Percentiles rank a stretch among this genome's conserved stretches.
phyloP scores from a whole-genome alignment of 2,888 invertebrate species.

The Caenorhabditis afra region DNA sequence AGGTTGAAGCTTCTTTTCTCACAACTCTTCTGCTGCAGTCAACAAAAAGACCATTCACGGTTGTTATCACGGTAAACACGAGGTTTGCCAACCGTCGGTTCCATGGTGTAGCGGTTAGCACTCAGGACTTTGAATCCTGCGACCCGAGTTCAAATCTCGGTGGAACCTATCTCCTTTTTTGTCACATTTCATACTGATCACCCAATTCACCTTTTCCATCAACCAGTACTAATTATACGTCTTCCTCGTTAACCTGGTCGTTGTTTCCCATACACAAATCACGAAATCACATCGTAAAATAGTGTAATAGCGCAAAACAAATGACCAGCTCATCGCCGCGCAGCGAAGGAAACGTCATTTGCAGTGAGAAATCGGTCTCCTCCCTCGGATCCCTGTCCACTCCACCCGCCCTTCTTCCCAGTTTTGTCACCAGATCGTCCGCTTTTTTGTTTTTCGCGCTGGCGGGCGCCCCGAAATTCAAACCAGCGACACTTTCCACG shows the following conservation, averaged over 20 bases:
- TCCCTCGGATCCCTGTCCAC: neutral
- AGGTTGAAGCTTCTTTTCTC: slow-evolving; percentile 27
- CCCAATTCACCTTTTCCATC: slow-evolving; percentile 34
- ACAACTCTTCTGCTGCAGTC: too few relatives aligned
- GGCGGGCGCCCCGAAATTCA: slow-evolving; percentile 45
- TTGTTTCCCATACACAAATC: slow-evolving; percentile 50
- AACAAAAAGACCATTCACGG: too few relatives aligned
- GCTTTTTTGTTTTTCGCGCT: slow-evolving; percentile 20
- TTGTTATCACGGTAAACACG: too few relatives aligned
- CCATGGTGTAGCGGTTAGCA: slow-evolving; percentile 74
- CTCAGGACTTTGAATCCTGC: slow-evolving; percentile 72
- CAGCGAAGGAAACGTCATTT: slow-evolving; percentile 48
- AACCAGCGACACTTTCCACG: slow-evolving; percentile 52
- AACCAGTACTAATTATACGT: slow-evolving; percentile 36
- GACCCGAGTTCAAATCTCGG: slow-evolving; percentile 73
- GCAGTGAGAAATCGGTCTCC: slow-evolving; percentile 21
- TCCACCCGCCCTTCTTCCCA: too few relatives aligned
- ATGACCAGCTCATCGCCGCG: slow-evolving; percentile 33
- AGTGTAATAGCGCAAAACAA: slow-evolving; percentile 39
- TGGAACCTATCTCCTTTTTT: slow-evolving; percentile 64
- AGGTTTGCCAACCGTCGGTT: slow-evolving; percentile 26
- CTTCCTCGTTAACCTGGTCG: slow-evolving; percentile 25
- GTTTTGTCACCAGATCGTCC: slow-evolving; percentile 32
- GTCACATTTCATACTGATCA: slow-evolving; percentile 12
- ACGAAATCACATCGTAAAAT: slow-evolving; percentile 52